Evolutionary conservation across 2,888 invertebrate genomes (phyloP).

Genomic region (Slavum lentiscoides): DNA sequence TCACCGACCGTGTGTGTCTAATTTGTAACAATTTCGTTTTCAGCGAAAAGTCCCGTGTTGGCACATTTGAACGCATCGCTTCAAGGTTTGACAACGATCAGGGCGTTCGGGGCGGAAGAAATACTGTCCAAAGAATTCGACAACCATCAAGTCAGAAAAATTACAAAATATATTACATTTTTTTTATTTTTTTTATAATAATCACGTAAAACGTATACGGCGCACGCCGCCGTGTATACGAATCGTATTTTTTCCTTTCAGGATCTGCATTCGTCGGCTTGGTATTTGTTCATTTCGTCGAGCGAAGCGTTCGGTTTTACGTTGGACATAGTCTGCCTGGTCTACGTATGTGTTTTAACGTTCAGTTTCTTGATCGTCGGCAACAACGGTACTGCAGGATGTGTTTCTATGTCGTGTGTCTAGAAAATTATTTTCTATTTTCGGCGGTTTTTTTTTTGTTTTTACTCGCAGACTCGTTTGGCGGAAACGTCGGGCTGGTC

Average conservation of each 20-base stretch:
- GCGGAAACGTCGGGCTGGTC: slow-evolving; percentile 47
- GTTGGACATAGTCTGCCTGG: slow-evolving; percentile 47
- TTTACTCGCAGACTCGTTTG: slow-evolving; percentile 5
- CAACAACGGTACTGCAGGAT: slow-evolving; percentile 7
- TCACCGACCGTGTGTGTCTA: too few species aligned
- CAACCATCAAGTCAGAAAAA: slow-evolving; percentile 65
- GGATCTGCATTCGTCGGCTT: slow-evolving; percentile 54
- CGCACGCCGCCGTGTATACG: too few species aligned
- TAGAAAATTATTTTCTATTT: too few species aligned
- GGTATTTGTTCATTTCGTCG: slow-evolving; percentile 49
- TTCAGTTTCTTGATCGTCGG: slow-evolving; percentile 23
- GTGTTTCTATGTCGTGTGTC: too few species aligned
- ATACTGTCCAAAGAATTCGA: slow-evolving; percentile 80
- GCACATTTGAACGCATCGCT: slow-evolving; percentile 87
- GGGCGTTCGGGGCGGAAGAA: slow-evolving; percentile 82
- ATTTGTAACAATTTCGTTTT: slow-evolving; percentile 55
- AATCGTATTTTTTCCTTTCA: background rate
- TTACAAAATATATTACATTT: too few species aligned
- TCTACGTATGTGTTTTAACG: slow-evolving; percentile 32
- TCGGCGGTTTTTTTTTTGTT: too few species aligned
- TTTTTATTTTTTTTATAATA: too few species aligned
- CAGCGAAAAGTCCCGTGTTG: slow-evolving; percentile 92
- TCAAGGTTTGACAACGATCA: slow-evolving; percentile 86
- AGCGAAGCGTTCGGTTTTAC: slow-evolving; percentile 37
- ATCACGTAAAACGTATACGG: too few species aligned